Percentiles rank a stretch among this genome's conserved stretches.
phyloP scores from a whole-genome alignment of 2,113 vertebrate species.

The western clawed frog (Xenopus tropicalis) region DNA sequence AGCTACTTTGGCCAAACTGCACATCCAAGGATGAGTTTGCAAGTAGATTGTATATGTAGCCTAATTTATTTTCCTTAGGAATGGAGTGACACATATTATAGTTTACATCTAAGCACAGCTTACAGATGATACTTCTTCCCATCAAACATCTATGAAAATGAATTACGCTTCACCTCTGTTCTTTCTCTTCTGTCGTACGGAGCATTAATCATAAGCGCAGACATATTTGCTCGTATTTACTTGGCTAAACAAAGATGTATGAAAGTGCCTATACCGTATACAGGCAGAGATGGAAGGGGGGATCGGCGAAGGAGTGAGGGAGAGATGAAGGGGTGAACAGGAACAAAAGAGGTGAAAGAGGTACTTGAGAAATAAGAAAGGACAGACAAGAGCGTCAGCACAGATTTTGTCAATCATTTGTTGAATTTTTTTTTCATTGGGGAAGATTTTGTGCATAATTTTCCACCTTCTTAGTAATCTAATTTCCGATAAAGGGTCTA shows the following conservation, averaged over 20 bases:
- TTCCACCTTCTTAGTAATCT: too few relatives aligned
- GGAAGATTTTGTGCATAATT: too few relatives aligned
- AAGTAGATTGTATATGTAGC: not conserved
- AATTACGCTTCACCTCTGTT: not conserved
- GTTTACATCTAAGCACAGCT: not conserved
- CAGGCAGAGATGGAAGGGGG: too few relatives aligned
- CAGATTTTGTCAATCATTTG: too few relatives aligned
- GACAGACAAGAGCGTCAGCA: too few relatives aligned
- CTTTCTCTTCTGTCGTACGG: not conserved
- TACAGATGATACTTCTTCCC: not conserved
- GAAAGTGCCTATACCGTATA: not conserved
- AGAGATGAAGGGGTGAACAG: not conserved
- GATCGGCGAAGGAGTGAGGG: too few relatives aligned
- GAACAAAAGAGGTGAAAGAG: not conserved
- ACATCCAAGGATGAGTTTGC: not conserved
- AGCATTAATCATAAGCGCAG: not conserved
- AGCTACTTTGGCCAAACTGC: not conserved
- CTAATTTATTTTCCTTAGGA: conserved; percentile 3
- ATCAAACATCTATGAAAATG: conserved; percentile 3
- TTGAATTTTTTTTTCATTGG: too few relatives aligned
- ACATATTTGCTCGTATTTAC: not conserved
- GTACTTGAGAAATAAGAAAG: not conserved
- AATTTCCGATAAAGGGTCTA: too few relatives aligned
- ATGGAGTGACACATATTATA: not conserved
- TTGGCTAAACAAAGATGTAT: conserved; percentile 1